Evolutionary conservation across 2,113 vertebrate genomes (phyloP).

Genomic region (Andinoacara biseriatus): DNA sequence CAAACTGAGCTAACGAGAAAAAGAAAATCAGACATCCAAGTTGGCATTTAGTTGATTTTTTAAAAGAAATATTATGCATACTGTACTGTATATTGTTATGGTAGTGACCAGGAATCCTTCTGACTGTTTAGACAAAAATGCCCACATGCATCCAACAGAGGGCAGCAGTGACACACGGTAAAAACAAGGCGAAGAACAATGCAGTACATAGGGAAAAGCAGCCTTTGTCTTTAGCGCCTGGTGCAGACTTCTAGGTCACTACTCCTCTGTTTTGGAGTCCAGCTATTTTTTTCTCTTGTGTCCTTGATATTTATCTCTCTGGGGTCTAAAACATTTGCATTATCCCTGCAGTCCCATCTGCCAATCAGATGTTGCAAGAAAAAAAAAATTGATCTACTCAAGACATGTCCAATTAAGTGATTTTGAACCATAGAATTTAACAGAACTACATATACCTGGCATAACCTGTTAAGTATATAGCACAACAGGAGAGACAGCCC

Average conservation of each 20-base stretch:
- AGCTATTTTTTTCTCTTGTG: background rate
- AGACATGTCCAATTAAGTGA: background rate
- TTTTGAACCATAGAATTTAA: background rate
- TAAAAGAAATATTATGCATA: background rate
- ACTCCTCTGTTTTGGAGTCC: background rate
- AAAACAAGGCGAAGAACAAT: background rate
- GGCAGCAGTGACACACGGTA: conserved; percentile 44
- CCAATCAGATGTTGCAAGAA: background rate
- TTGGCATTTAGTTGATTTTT: background rate
- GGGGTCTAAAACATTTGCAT: background rate
- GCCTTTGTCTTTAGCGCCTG: background rate
- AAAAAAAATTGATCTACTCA: background rate
- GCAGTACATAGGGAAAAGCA: background rate
- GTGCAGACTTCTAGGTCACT: background rate
- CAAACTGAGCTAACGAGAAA: conserved; percentile 15
- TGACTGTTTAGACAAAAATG: background rate
- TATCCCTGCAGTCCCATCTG: background rate
- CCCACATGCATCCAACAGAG: conserved; percentile 42
- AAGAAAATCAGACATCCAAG: conserved; percentile 12
- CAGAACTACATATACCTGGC: background rate
- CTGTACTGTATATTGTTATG: background rate
- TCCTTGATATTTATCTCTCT: background rate
- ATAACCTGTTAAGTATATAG: background rate
- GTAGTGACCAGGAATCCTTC: background rate
- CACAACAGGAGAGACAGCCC: background rate